Percentiles rank a stretch among this genome's conserved stretches.
phyloP scores from a whole-genome alignment of 2,888 invertebrate genomes.

The Encarsia formosa region DNA sequence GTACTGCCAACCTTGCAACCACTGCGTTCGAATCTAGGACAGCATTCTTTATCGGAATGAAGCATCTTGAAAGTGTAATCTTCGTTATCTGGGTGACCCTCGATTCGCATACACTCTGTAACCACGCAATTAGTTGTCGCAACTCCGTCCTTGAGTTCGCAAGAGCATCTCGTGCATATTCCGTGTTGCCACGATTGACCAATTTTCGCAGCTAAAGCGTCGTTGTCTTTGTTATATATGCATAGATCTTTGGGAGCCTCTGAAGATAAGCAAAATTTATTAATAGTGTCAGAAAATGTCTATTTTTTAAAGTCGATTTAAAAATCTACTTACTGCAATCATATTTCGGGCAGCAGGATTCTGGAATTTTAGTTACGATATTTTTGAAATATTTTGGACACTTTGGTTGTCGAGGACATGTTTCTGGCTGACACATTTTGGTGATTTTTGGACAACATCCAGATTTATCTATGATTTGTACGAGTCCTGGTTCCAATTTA shows the following conservation, averaged over 20 bases:
- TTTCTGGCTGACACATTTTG: slow-evolving; percentile 59
- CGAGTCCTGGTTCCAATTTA: slow-evolving; percentile 64
- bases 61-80: slow-evolving; percentile 59
- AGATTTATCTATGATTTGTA: slow-evolving; percentile 55
- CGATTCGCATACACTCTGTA: slow-evolving; percentile 54
- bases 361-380: slow-evolving; percentile 24
- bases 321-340: slow-evolving; percentile 64
- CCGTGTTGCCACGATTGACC: slow-evolving; percentile 68
- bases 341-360: slow-evolving; percentile 65
- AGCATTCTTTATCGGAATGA: slow-evolving; percentile 61
- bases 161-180: slow-evolving; percentile 65
- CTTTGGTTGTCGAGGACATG: slow-evolving; percentile 60
- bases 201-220: slow-evolving; percentile 29
- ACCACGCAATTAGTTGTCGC: slow-evolving; percentile 53
- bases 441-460: slow-evolving; percentile 70
- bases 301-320: neutral
- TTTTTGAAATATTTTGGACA: slow-evolving; percentile 61
- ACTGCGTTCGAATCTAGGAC: slow-evolving; percentile 57
- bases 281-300: neutral
- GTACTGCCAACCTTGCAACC: slow-evolving; percentile 57
- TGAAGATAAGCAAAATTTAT: slow-evolving; percentile 39
- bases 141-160: slow-evolving; percentile 49
- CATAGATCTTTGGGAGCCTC: slow-evolving; percentile 65
- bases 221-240: slow-evolving; percentile 53
- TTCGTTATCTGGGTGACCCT: slow-evolving; percentile 49